phyloP scores from a whole-genome alignment of 2,113 vertebrate species.

The Falco punctatus region DNA sequence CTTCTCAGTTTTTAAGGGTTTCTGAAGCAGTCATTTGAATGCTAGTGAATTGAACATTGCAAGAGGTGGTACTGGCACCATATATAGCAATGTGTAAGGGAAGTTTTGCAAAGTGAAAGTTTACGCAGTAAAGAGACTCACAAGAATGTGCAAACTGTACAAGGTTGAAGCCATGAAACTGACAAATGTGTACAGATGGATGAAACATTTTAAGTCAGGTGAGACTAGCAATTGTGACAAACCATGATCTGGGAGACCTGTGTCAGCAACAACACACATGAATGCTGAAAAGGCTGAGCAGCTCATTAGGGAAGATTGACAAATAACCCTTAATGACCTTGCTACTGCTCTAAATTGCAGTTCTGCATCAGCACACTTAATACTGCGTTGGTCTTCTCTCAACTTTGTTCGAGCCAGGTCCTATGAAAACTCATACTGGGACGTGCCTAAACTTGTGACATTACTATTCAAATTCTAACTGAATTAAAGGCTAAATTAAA shows the following conservation, averaged over 20 bases:
- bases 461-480: not conserved
- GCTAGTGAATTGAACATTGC: not conserved
- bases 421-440: not conserved
- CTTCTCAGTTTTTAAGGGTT: not conserved
- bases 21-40: not conserved
- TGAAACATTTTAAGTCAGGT: slow-evolving; percentile 63
- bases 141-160: slow-evolving; percentile 6
- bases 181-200: slow-evolving; percentile 63
- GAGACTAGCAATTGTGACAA: slow-evolving; percentile 67
- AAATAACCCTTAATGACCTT: slow-evolving; percentile 62
- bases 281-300: slow-evolving; percentile 66
- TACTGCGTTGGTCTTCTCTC: not conserved
- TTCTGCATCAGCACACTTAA: slow-evolving; percentile 21
- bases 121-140: not conserved
- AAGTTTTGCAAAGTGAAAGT: not conserved
- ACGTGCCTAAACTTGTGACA: not conserved
- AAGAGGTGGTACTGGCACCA: not conserved
- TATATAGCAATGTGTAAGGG: not conserved
- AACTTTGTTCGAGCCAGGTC: not conserved
- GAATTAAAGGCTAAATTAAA: not conserved
- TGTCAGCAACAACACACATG: slow-evolving; percentile 59
- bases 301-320: slow-evolving; percentile 56
- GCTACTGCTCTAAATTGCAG: slow-evolving; percentile 26
- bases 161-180: slow-evolving; percentile 53
- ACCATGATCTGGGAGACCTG: slow-evolving; percentile 55